A percentile compares a stretch with the other conserved stretches of the same genome.
Evolutionary conservation across 2,797 vertebrate genomes (phyloP).

Genomic region (Pampus argenteus): DNA sequence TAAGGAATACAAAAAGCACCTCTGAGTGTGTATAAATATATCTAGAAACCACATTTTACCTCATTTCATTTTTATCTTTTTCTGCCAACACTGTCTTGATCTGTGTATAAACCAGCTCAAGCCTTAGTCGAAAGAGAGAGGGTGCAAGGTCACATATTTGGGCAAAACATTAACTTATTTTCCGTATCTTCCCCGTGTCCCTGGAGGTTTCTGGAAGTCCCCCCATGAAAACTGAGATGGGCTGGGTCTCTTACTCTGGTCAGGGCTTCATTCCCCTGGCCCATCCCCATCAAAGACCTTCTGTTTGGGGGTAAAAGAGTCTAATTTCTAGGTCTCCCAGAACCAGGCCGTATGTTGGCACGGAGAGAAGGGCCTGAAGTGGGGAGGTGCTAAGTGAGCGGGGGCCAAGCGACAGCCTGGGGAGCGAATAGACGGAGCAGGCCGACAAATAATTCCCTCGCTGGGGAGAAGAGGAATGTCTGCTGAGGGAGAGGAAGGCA

Average conservation of each 20-base stretch:
- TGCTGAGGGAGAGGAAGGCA: conserved; percentile 45
- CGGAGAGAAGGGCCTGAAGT: conserved; percentile 45
- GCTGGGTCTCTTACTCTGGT: conserved; percentile 59
- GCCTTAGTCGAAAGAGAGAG: conserved; percentile 36
- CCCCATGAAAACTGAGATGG: conserved; percentile 76
- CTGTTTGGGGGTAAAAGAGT: conserved; percentile 69
- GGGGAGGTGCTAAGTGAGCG: conserved; percentile 73
- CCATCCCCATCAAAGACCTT: conserved; percentile 76
- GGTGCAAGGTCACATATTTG: conserved; percentile 54
- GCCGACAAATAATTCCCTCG: conserved; percentile 69
- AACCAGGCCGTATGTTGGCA: conserved; percentile 55
- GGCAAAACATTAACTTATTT: conserved; percentile 56
- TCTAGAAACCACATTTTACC: conserved; percentile 29
- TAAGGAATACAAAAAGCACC: conserved; percentile 18
- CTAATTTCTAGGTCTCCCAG: conserved; percentile 72
- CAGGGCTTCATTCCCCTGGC: conserved; percentile 60
- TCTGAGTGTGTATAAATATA: conserved; percentile 12
- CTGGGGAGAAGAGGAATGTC: conserved; percentile 76
- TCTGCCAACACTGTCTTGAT: conserved; percentile 38
- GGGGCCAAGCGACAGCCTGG: conserved; percentile 63
- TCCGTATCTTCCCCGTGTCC: conserved; percentile 54
- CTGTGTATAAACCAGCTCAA: background rate
- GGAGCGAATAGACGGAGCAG: conserved; percentile 60
- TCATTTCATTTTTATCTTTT: conserved; percentile 5
- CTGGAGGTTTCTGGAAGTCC: conserved; percentile 72